phyloP scores from a whole-genome alignment of 2,888 invertebrate genomes.

The Tridacna crocea region DNA sequence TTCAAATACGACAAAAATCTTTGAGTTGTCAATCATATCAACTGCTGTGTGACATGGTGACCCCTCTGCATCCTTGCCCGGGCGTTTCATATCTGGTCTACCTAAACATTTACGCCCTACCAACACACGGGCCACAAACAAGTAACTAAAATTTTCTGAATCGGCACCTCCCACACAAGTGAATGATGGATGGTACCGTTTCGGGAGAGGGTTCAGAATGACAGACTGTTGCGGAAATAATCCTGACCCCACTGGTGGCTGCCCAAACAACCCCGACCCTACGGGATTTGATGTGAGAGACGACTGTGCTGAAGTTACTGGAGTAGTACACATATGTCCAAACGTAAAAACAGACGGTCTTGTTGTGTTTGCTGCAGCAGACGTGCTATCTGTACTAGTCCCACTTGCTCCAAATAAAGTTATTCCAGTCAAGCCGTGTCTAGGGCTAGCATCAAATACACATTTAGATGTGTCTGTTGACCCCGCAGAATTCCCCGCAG shows the following conservation, averaged over 20 bases:
- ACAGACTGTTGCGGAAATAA: background rate
- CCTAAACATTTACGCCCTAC: conserved; percentile 72
- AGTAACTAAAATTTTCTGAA: conserved; percentile 29
- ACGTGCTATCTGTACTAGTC: no score
- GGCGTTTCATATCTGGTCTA: conserved; percentile 62
- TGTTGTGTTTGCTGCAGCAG: no score
- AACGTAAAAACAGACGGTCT: no score
- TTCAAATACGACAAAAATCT: conserved; percentile 78
- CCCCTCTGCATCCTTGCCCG: conserved; percentile 64
- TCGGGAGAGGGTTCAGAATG: background rate
- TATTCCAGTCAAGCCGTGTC: no score
- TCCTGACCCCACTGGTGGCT: background rate
- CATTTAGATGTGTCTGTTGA: no score
- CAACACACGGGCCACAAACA: conserved; percentile 75
- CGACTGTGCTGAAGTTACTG: no score
- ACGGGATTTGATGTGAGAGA: background rate
- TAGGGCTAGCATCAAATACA: no score
- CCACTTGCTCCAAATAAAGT: no score
- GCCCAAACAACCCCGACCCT: background rate
- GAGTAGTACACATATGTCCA: no score
- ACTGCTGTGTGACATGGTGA: conserved; percentile 73
- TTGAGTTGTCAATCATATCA: conserved; percentile 60
- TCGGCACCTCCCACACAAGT: no score
- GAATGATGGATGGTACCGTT: background rate
- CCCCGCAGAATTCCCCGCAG: no score